These are phyloP conservation scores for Apomyelois bistriatella DNA, from an alignment of 2,888 invertebrate genomes.

Conservation along the genomic window DNA sequence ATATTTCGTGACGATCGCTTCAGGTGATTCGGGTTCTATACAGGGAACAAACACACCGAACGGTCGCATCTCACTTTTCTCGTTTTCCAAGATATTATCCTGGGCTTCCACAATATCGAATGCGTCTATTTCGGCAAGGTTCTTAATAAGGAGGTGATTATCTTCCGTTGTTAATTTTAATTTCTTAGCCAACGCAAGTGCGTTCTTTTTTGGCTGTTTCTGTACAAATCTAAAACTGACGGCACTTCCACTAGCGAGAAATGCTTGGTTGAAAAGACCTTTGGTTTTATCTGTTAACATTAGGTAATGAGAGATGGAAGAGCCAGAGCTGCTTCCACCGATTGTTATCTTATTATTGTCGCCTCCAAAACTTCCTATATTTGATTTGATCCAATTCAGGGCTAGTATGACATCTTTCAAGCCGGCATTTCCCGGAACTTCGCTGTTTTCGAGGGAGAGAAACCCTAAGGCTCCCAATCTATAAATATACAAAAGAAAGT, in stretches of 20 bases:
- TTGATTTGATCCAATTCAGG: constrained; percentile 40
- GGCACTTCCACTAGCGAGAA: constrained; percentile 34
- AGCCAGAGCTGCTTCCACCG: constrained; percentile 46
- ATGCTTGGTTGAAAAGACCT: constrained; percentile 32
- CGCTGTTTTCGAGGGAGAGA: constrained; percentile 35
- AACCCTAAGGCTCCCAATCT: constrained; percentile 51
- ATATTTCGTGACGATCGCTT: constrained; percentile 42
- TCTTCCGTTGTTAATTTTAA: constrained; percentile 23
- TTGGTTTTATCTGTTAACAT: constrained; percentile 36
- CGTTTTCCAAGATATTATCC: constrained; percentile 21
- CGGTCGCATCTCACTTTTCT: constrained; percentile 24
- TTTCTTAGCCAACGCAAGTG: constrained; percentile 24
- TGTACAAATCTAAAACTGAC: constrained; percentile 29
- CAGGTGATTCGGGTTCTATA: constrained; percentile 41
- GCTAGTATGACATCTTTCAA: constrained; percentile 43
- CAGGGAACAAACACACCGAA: constrained; percentile 45
- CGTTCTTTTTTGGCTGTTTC: constrained; percentile 25
- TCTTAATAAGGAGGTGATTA: constrained; percentile 20
- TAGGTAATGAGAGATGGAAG: constrained; percentile 39
- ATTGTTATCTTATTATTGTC: constrained; percentile 32
- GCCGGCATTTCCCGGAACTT: constrained; percentile 43
- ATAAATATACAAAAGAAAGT: constrained; percentile 16
- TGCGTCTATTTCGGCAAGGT: constrained; percentile 23
- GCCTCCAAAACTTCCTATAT: constrained; percentile 42
- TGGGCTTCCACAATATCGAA: constrained; percentile 32